Evolutionary conservation across 2,888 invertebrate species (phyloP).

Genomic region (Tillus elongatus): DNA sequence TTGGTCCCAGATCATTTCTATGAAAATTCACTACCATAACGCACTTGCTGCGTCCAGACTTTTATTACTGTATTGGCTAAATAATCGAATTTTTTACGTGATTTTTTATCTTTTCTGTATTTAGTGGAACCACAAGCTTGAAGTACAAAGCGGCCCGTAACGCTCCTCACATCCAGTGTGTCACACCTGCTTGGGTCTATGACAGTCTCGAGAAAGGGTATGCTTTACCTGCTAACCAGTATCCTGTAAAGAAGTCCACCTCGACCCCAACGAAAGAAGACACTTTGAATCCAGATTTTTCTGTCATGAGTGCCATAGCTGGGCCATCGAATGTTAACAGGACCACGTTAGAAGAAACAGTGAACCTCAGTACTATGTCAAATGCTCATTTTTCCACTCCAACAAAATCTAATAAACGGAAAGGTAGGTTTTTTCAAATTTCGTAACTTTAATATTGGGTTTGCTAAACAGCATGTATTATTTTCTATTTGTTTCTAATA

Average conservation of each 20-base stretch:
- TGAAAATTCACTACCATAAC: too few relatives aligned
- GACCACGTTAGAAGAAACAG: slow-evolving; percentile 18
- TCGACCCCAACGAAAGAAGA: slow-evolving; percentile 61
- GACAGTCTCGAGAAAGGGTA: slow-evolving; percentile 67
- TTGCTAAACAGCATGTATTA: too few relatives aligned
- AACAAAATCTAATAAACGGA: slow-evolving; percentile 19
- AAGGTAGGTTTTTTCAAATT: too few relatives aligned
- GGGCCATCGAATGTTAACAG: slow-evolving; percentile 10
- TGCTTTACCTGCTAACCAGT: slow-evolving; percentile 54
- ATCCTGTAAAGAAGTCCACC: slow-evolving; percentile 51
- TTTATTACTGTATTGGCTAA: too few relatives aligned
- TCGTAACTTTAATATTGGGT: too few relatives aligned
- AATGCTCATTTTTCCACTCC: too few relatives aligned
- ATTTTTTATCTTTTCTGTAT: too few relatives aligned
- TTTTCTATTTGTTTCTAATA: too few relatives aligned
- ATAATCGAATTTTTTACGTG: slow-evolving; percentile 4
- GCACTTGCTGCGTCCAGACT: too few relatives aligned
- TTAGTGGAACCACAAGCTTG: slow-evolving; percentile 59
- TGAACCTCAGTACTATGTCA: too few relatives aligned
- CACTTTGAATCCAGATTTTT: slow-evolving; percentile 41
- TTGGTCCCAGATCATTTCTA: too few relatives aligned
- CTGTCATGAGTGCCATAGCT: slow-evolving; percentile 44
- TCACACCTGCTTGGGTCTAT: slow-evolving; percentile 68
- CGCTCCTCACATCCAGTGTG: slow-evolving; percentile 48
- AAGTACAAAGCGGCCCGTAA: slow-evolving; percentile 58